Conservation (phyloP, 1,140 invertebrate genomes). For the Lycorma delicatula region DNA sequence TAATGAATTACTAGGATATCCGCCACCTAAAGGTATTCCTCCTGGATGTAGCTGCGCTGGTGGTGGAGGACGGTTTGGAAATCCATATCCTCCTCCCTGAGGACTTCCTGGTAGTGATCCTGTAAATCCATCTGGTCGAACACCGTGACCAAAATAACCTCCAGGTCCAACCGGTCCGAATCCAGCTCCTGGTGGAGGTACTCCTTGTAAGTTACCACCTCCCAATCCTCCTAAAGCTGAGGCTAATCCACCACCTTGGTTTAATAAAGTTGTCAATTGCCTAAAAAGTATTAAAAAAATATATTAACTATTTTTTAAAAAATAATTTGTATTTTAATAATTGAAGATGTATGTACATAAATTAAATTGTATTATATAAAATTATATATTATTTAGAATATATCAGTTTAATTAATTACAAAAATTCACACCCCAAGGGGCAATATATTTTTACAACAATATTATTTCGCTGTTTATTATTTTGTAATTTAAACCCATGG, state of each 20-base stretch:
- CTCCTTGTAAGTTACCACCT: background rate
- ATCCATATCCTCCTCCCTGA: background rate
- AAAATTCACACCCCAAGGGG: too few relatives aligned
- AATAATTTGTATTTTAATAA: too few relatives aligned
- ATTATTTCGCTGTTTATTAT: too few relatives aligned
- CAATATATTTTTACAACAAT: too few relatives aligned
- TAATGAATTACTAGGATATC: slow-evolving; percentile 29
- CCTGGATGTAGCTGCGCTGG: background rate
- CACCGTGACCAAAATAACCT: background rate
- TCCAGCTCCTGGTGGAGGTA: background rate
- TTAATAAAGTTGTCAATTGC: slow-evolving; percentile 19
- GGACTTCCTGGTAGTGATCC: background rate
- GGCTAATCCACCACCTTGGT: slow-evolving; percentile 15
- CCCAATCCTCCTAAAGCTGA: background rate
- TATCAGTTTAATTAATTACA: too few relatives aligned
- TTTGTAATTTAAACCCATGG: too few relatives aligned
- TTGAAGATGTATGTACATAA: too few relatives aligned
- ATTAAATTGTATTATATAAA: too few relatives aligned
- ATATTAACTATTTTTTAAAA: background rate
- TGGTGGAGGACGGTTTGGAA: background rate
- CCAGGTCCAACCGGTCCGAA: background rate
- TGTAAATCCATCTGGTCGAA: background rate
- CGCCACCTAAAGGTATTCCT: slow-evolving; percentile 9
- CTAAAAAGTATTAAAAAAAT: slow-evolving; percentile 11
- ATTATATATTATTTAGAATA: too few relatives aligned